Conservation (phyloP, 2,113 vertebrate species). For the Anthoscopus minutus region DNA sequence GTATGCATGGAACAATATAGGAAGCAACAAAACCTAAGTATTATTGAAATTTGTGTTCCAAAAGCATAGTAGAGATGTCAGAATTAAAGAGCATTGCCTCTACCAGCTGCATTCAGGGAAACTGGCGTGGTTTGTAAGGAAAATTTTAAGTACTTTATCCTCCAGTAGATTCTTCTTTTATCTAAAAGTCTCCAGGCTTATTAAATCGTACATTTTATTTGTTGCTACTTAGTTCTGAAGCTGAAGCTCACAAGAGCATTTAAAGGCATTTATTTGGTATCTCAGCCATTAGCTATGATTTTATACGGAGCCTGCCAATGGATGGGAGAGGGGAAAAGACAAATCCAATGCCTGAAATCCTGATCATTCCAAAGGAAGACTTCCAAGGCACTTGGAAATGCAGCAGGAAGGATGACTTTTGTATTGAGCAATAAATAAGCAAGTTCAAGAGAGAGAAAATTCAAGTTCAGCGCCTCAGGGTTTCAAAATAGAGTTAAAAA, state of each 20-base stretch:
- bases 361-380: neutral
- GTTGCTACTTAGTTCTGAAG: neutral
- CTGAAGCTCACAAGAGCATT: slow-evolving; percentile 11
- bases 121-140: neutral
- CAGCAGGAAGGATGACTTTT: neutral
- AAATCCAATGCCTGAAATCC: neutral
- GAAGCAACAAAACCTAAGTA: neutral
- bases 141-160: neutral
- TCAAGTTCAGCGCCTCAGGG: neutral
- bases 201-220: slow-evolving; percentile 14
- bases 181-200: neutral
- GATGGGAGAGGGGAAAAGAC: neutral
- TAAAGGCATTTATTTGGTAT: neutral
- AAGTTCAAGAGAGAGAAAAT: neutral
- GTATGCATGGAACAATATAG: neutral
- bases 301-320: neutral
- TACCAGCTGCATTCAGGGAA: neutral
- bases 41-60: neutral
- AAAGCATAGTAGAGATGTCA: neutral
- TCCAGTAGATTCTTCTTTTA: neutral
- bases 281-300: neutral
- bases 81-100: neutral
- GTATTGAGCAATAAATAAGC: neutral
- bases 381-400: neutral
- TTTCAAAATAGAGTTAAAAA: neutral